phyloP scores from a whole-genome alignment of 1,140 invertebrate species.

The Conus ventricosus region DNA sequence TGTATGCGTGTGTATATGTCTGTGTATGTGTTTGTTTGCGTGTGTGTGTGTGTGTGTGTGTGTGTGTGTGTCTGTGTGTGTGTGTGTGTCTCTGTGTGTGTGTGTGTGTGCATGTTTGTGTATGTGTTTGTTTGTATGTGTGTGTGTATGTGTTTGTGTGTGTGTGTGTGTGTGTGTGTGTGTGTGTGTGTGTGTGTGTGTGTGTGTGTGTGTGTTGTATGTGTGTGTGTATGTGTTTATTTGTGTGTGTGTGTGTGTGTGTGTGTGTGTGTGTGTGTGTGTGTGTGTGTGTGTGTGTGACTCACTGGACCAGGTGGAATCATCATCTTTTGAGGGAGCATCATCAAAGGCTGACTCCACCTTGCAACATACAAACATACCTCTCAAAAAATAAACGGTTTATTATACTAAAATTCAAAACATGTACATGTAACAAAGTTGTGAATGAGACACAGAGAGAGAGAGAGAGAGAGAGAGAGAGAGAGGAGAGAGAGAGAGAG shows the following conservation, averaged over 20 bases:
- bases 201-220: no score
- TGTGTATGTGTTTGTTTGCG: not conserved
- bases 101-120: no score
- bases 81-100: not conserved
- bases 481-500: no score
- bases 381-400: no score
- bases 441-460: no score
- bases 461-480: no score
- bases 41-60: not conserved
- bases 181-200: no score
- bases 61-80: not conserved
- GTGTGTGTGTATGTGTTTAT: not conserved
- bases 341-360: constrained; percentile 93
- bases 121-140: not conserved
- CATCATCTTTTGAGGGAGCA: constrained; percentile 76
- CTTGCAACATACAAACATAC: constrained; percentile 62
- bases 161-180: not conserved
- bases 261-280: no score
- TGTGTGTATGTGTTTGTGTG: not conserved
- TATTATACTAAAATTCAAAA: no score
- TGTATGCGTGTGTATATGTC: not conserved
- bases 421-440: no score
- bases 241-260: not conserved
- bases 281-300: constrained; percentile 18
- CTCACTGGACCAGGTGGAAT: constrained; percentile 89